phyloP scores from a whole-genome alignment of 2,888 invertebrate genomes.

The Drosophila hamatofila region DNA sequence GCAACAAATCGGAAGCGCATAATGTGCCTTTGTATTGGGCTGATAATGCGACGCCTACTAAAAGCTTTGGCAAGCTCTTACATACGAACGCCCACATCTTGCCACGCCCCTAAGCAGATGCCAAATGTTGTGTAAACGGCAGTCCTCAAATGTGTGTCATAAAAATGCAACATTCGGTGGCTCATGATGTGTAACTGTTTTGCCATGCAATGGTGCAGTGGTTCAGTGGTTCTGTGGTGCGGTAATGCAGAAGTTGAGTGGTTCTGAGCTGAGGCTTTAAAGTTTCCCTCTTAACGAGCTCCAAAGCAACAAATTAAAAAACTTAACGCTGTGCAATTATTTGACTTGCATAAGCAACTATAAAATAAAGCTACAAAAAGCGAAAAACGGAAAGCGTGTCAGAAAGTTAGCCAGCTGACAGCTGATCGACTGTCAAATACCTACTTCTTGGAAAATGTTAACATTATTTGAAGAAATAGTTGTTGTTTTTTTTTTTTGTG shows the following conservation, averaged over 20 bases:
- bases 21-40: constrained; percentile 78
- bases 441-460: neutral
- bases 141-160: constrained; percentile 68
- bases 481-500: neutral
- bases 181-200: constrained; percentile 29
- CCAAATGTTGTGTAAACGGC: constrained; percentile 79
- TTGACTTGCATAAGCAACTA: constrained; percentile 68
- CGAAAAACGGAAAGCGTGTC: constrained; percentile 33
- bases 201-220: constrained; percentile 39
- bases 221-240: constrained; percentile 9
- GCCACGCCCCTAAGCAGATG: constrained; percentile 42
- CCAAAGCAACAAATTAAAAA: constrained; percentile 65
- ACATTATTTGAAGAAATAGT: neutral
- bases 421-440: neutral
- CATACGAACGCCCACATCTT: constrained; percentile 31
- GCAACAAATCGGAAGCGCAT: constrained; percentile 71
- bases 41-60: constrained; percentile 69
- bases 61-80: constrained; percentile 66
- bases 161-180: constrained; percentile 60
- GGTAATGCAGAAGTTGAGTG: constrained; percentile 12
- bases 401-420: neutral
- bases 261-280: constrained; percentile 25
- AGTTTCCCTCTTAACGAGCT: constrained; percentile 38
- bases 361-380: constrained; percentile 28
- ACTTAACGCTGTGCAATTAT: constrained; percentile 71